Evolutionary conservation across 2,797 vertebrate genomes (phyloP).

Genomic region (Cossypha dichroa): DNA sequence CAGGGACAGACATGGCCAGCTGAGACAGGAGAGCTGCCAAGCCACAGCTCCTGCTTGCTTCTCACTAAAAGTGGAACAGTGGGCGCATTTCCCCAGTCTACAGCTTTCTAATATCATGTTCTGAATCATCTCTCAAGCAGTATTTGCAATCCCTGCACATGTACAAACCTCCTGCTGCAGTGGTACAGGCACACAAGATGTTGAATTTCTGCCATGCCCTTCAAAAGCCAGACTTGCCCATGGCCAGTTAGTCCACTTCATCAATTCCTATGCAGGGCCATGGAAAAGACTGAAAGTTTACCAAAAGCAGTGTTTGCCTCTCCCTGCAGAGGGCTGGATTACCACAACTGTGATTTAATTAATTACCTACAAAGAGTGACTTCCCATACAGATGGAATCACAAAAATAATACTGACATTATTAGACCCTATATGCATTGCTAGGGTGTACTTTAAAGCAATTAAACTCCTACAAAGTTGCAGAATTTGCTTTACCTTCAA

Average conservation of each 20-base stretch:
- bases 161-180: neutral
- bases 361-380: neutral
- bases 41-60: neutral
- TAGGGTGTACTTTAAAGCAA: neutral
- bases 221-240: neutral
- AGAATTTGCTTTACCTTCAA: neutral
- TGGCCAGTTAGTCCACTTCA: neutral
- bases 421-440: neutral
- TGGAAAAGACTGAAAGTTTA: neutral
- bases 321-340: neutral
- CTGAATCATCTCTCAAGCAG: neutral
- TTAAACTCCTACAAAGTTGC: neutral
- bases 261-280: neutral
- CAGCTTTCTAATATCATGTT: neutral
- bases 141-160: neutral
- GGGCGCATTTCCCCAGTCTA: neutral
- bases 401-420: neutral
- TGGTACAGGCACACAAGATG: neutral
- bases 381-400: neutral
- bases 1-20: neutral
- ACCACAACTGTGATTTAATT: neutral
- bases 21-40: neutral
- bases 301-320: neutral
- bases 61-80: neutral
- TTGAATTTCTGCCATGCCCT: neutral